phyloP scores from a whole-genome alignment of 2,113 vertebrate species.

The Rhinichthys klamathensis region DNA sequence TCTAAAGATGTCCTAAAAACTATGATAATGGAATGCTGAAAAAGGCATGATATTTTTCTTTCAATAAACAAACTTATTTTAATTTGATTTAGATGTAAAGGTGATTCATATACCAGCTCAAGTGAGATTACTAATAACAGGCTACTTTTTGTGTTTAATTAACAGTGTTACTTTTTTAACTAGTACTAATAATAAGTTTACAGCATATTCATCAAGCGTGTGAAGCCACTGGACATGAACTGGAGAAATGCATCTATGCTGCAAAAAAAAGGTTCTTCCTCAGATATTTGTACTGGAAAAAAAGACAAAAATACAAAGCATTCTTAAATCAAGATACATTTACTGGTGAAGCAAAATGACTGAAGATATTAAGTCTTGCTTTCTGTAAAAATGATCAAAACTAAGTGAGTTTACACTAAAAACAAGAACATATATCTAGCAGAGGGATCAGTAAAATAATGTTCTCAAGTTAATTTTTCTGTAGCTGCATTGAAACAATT shows the following conservation, averaged over 20 bases:
- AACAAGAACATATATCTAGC: no score
- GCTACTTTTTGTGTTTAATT: neutral
- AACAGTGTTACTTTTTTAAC: neutral
- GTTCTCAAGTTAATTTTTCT: no score
- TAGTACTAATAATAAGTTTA: neutral
- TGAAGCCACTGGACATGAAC: neutral
- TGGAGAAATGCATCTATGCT: neutral
- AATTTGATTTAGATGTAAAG: neutral
- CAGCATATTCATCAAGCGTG: neutral
- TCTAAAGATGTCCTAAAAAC: neutral
- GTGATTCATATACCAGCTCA: neutral
- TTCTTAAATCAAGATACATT: neutral
- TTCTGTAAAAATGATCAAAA: neutral
- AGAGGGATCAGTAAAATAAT: no score
- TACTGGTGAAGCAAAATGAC: neutral
- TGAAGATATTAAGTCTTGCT: neutral
- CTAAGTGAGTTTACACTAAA: no score
- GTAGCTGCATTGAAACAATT: no score
- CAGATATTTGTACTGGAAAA: no score
- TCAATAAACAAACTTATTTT: no score
- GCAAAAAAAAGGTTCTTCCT: no score
- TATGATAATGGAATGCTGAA: neutral
- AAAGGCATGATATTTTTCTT: neutral
- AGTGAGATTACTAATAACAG: neutral
- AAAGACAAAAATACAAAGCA: no score